phyloP scores from a whole-genome alignment of 1,140 invertebrate species.

The Drosophila tropicalis region DNA sequence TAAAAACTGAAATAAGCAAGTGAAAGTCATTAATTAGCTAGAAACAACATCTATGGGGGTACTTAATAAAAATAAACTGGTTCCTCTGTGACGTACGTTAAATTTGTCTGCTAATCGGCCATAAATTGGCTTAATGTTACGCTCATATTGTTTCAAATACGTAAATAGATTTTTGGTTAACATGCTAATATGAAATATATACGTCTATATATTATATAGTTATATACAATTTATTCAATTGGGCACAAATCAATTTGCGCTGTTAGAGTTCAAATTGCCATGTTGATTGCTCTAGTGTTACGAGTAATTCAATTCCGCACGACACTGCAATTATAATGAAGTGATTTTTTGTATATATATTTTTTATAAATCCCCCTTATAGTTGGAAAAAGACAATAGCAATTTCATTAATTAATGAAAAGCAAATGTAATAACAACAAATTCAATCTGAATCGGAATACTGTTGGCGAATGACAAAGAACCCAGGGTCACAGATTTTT shows the following conservation, averaged over 20 bases:
- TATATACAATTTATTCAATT: conserved; percentile 58
- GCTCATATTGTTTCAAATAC: conserved; percentile 27
- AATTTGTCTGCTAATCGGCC: conserved; percentile 26
- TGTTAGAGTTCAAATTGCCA: conserved; percentile 60
- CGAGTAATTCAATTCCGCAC: conserved; percentile 42
- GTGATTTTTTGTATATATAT: neutral
- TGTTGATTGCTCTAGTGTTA: conserved; percentile 48
- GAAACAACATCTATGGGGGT: neutral
- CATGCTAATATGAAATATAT: conserved; percentile 63
- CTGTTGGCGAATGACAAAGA: no score
- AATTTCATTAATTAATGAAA: conserved; percentile 1
- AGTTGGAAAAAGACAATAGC: neutral
- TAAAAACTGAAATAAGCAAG: conserved; percentile 84
- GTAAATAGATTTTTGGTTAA: conserved; percentile 54
- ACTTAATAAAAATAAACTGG: neutral
- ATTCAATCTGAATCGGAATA: neutral
- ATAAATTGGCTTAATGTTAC: conserved; percentile 27
- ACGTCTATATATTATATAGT: neutral
- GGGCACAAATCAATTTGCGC: conserved; percentile 65
- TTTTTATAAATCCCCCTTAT: no score
- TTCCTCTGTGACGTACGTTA: conserved; percentile 11
- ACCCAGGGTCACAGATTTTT: no score
- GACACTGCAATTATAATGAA: conserved; percentile 13
- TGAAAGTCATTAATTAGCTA: conserved; percentile 16
- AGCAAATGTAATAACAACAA: neutral